phyloP scores from a whole-genome alignment of 2,113 vertebrate genomes.

The Potamarius usumacintae region DNA sequence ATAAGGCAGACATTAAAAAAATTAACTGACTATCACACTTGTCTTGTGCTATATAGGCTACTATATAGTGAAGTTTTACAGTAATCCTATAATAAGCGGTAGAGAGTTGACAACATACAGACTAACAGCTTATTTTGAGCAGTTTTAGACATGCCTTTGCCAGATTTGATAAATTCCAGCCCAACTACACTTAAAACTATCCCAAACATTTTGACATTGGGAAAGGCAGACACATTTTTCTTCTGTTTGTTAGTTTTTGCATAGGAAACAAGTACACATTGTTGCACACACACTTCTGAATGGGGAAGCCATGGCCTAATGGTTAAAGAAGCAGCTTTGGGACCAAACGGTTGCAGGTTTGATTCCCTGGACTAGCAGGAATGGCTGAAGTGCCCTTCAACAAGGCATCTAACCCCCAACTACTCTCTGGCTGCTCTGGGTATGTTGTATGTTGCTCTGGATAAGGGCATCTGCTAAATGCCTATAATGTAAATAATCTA shows the following conservation, averaged over 20 bases:
- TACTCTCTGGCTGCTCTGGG: too few relatives aligned
- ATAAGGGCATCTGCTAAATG: too few relatives aligned
- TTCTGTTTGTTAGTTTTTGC: neutral
- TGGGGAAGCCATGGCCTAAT: too few relatives aligned
- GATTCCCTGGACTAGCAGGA: too few relatives aligned
- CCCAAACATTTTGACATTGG: neutral
- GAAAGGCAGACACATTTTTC: neutral
- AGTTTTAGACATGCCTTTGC: neutral
- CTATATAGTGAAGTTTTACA: neutral
- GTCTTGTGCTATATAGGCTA: neutral
- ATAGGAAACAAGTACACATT: neutral
- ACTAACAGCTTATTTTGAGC: neutral
- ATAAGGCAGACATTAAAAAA: neutral
- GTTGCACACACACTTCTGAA: too few relatives aligned
- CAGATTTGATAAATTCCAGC: neutral
- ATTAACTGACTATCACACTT: neutral
- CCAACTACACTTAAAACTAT: neutral
- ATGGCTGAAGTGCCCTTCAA: too few relatives aligned
- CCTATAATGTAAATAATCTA: too few relatives aligned
- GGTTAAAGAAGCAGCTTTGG: too few relatives aligned
- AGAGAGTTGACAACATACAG: neutral
- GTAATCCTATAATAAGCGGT: neutral
- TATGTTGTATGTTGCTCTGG: too few relatives aligned
- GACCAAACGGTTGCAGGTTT: too few relatives aligned
- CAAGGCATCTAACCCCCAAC: too few relatives aligned